Evolutionary conservation across 2,113 vertebrate genomes (phyloP).

Genomic region (Brachyhypopomus gauderio): DNA sequence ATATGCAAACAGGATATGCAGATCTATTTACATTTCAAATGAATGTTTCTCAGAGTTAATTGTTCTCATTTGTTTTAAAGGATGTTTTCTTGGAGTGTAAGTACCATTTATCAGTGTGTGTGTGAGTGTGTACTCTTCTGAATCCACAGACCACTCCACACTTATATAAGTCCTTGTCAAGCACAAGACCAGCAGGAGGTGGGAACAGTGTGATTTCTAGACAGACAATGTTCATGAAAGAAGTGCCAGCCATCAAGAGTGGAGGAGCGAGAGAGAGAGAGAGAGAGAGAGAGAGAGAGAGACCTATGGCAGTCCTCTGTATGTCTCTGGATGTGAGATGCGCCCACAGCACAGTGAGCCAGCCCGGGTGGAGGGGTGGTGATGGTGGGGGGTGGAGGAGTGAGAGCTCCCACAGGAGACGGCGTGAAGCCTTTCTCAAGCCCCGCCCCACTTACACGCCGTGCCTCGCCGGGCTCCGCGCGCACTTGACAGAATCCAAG

Average conservation of each 20-base stretch:
- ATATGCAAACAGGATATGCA: too few relatives aligned
- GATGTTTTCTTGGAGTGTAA: too few relatives aligned
- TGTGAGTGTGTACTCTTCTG: neutral
- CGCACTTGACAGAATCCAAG: too few relatives aligned
- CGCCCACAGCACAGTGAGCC: neutral
- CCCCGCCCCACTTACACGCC: neutral
- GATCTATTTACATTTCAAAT: too few relatives aligned
- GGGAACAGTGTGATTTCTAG: constrained; percentile 16
- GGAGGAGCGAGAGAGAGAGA: too few relatives aligned
- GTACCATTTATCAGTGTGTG: too few relatives aligned
- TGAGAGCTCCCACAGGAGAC: neutral
- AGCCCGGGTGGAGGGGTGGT: neutral
- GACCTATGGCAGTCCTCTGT: too few relatives aligned
- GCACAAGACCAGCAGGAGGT: neutral
- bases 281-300: too few relatives aligned
- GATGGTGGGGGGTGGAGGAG: neutral
- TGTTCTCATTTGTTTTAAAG: too few relatives aligned
- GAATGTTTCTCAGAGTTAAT: too few relatives aligned
- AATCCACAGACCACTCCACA: neutral
- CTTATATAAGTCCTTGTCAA: constrained; percentile 7
- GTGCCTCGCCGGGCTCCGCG: neutral
- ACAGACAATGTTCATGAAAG: constrained; percentile 19
- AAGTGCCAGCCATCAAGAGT: neutral
- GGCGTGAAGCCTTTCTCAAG: neutral
- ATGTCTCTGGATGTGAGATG: neutral